Base-by-base conservation (phyloP, 2,888 invertebrate species). In the Poecilobothrus nobilitatus region DNA sequence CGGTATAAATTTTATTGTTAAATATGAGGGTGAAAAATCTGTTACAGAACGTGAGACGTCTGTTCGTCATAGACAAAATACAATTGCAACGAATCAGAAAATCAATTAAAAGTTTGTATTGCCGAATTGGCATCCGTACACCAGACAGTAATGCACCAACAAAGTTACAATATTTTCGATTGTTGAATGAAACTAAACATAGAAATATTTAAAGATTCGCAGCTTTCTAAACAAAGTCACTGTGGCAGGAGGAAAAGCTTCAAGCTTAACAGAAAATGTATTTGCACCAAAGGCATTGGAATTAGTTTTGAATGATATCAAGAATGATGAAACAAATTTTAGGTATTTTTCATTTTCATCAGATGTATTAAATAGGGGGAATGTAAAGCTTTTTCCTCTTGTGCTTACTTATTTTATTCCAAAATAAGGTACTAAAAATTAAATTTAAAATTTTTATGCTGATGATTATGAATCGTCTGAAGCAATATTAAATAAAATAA, bases 381-480 rank as follows among this genome's bases (percentile, higher is more conserved):
- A n/a, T n/a, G n/a, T n/a, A n/a, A 67, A 67, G 12, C 22, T 67
- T n/a, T 67, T 63, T 15, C 63, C 67, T 15, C 33, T 67, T 18
- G 67, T 63, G 63, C 21, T 67, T 41, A 33, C 20, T 34, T 63
- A 67, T 64, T 67, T 67, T n/a, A 63, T 21, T 44, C 9, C 27
- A 63, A 27, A 37, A 65, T 64, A 65, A 18, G 67, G 64, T 21
- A 68, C 64, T 53, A 44, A 65, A 53, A 64, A 68, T 53, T 64
- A 68, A 65, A 20, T 68, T 21, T 37, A 64, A 20, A 64, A 68
- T 65, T 68, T 68, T 33, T 21, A 37, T 41, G 65, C 64, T 22
- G 65, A 68, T 68, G n/a, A 44, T 44, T 27, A 68, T 68, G 67
- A 68, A 53, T 27, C 27, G n/a, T 41, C 64, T 44, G 27, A 20